A percentile compares a stretch with the other conserved stretches of the same genome.
Evolutionary conservation across 2,888 invertebrate genomes (phyloP).

Genomic region (Branchipolynoe longqiensis): DNA sequence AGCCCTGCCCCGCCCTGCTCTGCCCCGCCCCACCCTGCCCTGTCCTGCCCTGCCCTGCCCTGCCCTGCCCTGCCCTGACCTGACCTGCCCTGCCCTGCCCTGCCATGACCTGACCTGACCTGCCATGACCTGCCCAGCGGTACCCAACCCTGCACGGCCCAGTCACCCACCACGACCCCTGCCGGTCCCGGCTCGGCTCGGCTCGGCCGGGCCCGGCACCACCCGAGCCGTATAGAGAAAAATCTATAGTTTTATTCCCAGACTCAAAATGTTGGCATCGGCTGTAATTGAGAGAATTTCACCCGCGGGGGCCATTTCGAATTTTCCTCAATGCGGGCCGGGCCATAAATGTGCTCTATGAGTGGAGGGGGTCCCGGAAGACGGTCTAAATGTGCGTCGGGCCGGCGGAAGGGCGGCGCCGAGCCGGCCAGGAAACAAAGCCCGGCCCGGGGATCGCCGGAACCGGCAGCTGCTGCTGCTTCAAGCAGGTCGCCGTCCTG

Average conservation of each 20-base stretch:
- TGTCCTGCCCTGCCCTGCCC: too few species aligned
- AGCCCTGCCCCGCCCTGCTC: too few species aligned
- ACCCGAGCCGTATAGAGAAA: constrained; percentile 39
- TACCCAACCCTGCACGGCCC: constrained; percentile 1
- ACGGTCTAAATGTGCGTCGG: constrained; percentile 16
- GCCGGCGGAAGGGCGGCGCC: neutral
- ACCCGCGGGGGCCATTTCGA: constrained; percentile 56
- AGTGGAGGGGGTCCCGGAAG: constrained; percentile 28
- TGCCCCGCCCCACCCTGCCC: too few species aligned
- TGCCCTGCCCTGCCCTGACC: too few species aligned
- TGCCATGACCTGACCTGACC: too few species aligned
- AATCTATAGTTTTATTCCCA: constrained; percentile 58
- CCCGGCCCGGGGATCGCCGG: constrained; percentile 11
- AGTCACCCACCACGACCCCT: neutral
- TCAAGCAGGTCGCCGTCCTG: neutral
- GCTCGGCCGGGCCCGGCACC: neutral
- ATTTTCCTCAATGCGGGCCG: constrained; percentile 55
- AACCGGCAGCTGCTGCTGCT: constrained; percentile 17
- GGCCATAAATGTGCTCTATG: constrained; percentile 55
- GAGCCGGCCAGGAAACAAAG: constrained; percentile 14
- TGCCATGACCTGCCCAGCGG: too few species aligned
- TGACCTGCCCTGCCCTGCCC: too few species aligned
- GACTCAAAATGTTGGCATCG: constrained; percentile 57
- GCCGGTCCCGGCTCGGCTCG: neutral
- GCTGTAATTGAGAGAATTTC: constrained; percentile 61